Evolutionary conservation across 1,140 invertebrate species (phyloP).

Genomic region (Brachionus paranguensis): DNA sequence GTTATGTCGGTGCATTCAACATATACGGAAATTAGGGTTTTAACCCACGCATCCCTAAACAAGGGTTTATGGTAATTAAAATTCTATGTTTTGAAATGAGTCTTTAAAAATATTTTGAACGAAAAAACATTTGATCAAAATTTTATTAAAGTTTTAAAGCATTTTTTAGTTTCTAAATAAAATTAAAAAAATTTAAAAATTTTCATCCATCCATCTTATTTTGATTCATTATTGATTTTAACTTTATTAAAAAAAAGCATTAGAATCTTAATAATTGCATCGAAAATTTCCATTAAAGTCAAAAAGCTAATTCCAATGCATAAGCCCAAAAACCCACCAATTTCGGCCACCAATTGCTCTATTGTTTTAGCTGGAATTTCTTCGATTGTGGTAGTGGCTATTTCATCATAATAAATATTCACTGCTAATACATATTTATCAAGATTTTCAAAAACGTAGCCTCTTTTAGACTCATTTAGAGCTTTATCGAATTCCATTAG

Average conservation of each 20-base stretch:
- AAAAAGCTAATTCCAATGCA: background rate
- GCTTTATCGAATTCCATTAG: background rate
- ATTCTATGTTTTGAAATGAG: background rate
- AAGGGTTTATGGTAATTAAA: no score
- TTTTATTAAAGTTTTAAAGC: background rate
- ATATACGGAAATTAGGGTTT: no score
- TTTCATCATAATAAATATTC: constrained; percentile 10
- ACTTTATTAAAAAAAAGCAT: background rate
- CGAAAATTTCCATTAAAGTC: background rate
- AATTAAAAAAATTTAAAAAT: background rate
- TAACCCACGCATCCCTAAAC: no score
- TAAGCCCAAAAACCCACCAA: background rate
- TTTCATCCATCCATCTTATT: background rate
- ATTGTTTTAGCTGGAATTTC: background rate
- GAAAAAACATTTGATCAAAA: no score
- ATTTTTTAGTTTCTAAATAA: background rate
- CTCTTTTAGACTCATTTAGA: background rate
- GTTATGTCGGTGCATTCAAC: no score
- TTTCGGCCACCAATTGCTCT: background rate
- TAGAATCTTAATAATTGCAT: background rate
- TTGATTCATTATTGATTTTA: background rate
- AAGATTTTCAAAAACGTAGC: background rate
- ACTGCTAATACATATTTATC: background rate
- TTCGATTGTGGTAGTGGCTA: background rate
- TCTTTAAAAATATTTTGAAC: background rate